These are phyloP conservation scores for Vidua macroura DNA, from an alignment of 2,113 vertebrate species.

Conservation along the genomic window DNA sequence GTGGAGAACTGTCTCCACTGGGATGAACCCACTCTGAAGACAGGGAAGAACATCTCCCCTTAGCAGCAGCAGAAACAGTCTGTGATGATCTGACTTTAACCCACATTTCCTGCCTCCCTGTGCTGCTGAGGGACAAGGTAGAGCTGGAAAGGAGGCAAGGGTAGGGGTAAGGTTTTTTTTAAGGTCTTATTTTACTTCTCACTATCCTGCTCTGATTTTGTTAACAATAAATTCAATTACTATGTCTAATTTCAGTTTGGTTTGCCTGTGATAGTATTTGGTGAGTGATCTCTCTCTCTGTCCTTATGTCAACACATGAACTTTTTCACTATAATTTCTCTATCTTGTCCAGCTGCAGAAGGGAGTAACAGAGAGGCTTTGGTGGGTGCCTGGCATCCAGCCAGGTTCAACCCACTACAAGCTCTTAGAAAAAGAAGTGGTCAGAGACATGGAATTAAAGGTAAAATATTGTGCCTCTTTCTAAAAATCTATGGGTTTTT, in stretches of 20 bases:
- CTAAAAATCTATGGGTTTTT: neutral
- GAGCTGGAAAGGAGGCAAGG: neutral
- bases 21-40: fast-evolving
- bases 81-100: neutral
- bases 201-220: neutral
- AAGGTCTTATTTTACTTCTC: neutral
- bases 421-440: neutral
- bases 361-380: neutral
- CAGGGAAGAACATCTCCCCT: neutral
- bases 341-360: neutral
- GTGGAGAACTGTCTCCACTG: neutral
- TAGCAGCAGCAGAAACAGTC: neutral
- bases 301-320: neutral
- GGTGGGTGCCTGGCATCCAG: neutral
- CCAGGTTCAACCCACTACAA: neutral
- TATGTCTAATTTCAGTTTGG: neutral
- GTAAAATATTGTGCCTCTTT: neutral
- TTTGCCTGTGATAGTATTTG: neutral
- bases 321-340: neutral
- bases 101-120: neutral
- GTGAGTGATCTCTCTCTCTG: neutral
- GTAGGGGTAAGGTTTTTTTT: neutral
- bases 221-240: neutral
- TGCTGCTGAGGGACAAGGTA: neutral
- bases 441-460: neutral